Percentiles rank a stretch among this genome's conserved stretches.
These are phyloP conservation scores for Liposcelis brunnea DNA, from an alignment of 2,888 invertebrate species.

Conservation along the genomic window DNA sequence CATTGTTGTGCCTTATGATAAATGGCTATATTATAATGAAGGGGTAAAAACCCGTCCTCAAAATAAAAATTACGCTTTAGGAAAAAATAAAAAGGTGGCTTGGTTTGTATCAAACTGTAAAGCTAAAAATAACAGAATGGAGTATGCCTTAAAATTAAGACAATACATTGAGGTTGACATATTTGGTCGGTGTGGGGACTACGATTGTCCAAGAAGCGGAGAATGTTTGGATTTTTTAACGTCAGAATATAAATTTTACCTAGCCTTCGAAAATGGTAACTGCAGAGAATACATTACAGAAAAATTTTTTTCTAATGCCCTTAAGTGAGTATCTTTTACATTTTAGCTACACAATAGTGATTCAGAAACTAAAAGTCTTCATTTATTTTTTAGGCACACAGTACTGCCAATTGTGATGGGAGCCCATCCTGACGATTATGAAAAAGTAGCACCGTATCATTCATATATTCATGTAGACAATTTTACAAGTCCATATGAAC, in stretches of 20 bases:
- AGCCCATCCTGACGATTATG: conserved; percentile 31
- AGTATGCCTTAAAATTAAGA: conserved; percentile 35
- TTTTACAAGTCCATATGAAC: conserved; percentile 29
- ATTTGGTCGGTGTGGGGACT: conserved; percentile 28
- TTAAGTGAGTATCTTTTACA: conserved; percentile 27
- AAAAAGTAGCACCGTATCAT: conserved; percentile 27
- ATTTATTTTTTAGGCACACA: conserved; percentile 28
- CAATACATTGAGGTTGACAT: conserved; percentile 37
- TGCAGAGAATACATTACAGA: conserved; percentile 38
- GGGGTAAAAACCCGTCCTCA: too few relatives aligned
- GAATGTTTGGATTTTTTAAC: conserved; percentile 30
- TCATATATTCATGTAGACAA: conserved; percentile 37
- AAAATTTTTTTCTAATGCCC: conserved; percentile 36
- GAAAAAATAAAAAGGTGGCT: conserved; percentile 32
- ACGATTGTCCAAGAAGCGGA: background rate
- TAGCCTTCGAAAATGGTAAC: conserved; percentile 37
- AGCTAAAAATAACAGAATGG: conserved; percentile 31
- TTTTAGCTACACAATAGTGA: too few relatives aligned
- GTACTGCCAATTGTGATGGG: conserved; percentile 35
- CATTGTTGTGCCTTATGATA: conserved; percentile 47
- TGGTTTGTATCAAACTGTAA: conserved; percentile 45
- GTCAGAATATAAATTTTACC: conserved; percentile 33
- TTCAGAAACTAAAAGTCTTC: too few relatives aligned
- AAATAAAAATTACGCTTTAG: conserved; percentile 18
- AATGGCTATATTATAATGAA: conserved; percentile 10